Base-by-base conservation (phyloP, 2,797 vertebrate species). In the Cyclopterus lumpus region DNA sequence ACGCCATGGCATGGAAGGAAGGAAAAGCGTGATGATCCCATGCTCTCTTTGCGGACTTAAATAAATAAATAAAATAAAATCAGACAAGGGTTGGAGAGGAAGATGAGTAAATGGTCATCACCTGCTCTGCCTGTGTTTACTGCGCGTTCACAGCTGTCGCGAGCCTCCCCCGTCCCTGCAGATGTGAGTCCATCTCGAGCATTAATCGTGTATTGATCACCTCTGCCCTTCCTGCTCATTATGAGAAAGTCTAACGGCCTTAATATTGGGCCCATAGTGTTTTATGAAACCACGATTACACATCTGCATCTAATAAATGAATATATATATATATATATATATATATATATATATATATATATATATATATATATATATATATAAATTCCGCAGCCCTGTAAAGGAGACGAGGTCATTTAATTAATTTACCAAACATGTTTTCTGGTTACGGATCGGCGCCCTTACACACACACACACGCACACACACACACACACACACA, bases 131-230 rank as follows among this genome's bases (percentile, higher is more conserved):
- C 54, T 42, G 82, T 44, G 64, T 67, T 59, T 51, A 34, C 26
- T 4, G 42, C 34, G 40, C 24, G 22, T 22, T 38, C 62, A 58
- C 81, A 71, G 72, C 74, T 70, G 80, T 66, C 69, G 75, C 49
- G 6, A 69, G 20, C 53, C 57, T 14, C 34, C 57, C 32, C 32
- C 24, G 42, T 74, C 80, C 80, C 86, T 53, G 72, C 86, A 86
- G 73, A 81, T 80, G 77, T 40, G 73, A 75, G 78, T 75, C 82
- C 85, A 85, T 85, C 77, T 68, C n/a, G 46, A 84, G 85, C 87
- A 92, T 91, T 89, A 91, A 91, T 91, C 89, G 88, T 71, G 16
- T 88, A 91, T 91, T 80, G 89, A 92, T 90, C 89, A 86, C 48
- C 75, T 1, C 73, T 88, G 90, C 85, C 86, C 89, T 88, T 90